Conservation (phyloP, 2,888 invertebrate species). For the Clepsis dumicolana region DNA sequence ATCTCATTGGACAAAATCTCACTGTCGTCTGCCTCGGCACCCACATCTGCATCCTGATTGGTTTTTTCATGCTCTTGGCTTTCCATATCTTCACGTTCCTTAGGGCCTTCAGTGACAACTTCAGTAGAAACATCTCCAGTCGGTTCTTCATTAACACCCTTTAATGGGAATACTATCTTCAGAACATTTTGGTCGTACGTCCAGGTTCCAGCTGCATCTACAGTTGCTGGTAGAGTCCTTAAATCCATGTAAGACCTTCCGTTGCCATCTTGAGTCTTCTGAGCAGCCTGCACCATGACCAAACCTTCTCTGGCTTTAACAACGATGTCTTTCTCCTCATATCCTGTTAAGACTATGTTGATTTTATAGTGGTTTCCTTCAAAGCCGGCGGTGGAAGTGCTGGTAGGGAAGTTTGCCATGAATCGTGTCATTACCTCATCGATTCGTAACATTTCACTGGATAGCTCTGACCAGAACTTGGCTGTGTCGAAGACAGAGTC, state of each 20-base stretch:
- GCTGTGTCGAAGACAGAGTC: constrained; percentile 66
- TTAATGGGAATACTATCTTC: constrained; percentile 65
- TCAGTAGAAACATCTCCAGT: constrained; percentile 41
- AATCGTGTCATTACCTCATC: constrained; percentile 63
- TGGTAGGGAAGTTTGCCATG: constrained; percentile 58
- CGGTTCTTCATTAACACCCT: constrained; percentile 43
- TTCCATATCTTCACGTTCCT: constrained; percentile 64
- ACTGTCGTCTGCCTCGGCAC: constrained; percentile 48
- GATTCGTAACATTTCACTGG: constrained; percentile 60
- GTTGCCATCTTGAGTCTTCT: constrained; percentile 49
- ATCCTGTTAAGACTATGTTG: constrained; percentile 61
- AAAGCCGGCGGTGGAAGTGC: constrained; percentile 53
- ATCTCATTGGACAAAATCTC: constrained; percentile 64
- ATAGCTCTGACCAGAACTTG: constrained; percentile 65
- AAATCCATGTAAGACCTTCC: constrained; percentile 62
- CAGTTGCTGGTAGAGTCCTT: constrained; percentile 60
- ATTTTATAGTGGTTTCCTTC: constrained; percentile 67
- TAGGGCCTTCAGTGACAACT: constrained; percentile 46
- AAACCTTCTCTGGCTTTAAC: constrained; percentile 72
- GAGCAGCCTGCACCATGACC: constrained; percentile 72
- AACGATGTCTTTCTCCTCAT: constrained; percentile 69
- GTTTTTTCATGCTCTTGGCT: constrained; percentile 43
- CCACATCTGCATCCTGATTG: constrained; percentile 60
- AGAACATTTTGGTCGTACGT: constrained; percentile 60
- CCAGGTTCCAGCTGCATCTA: constrained; percentile 70